Conservation (phyloP, 2,888 invertebrate genomes). For the Stenoptilia bipunctidactyla region DNA sequence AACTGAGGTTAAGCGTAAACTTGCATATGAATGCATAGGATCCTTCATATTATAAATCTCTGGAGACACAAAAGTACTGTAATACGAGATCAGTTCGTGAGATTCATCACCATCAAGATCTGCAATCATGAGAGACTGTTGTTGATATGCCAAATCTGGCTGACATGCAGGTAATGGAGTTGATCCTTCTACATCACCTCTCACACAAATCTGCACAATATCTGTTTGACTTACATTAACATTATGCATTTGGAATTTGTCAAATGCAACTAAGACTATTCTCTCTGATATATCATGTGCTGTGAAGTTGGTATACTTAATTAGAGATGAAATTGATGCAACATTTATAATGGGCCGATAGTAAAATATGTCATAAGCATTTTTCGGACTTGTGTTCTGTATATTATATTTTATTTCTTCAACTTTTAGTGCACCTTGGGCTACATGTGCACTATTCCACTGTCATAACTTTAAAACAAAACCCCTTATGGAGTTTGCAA, state of each 20-base stretch:
- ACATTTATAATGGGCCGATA: conserved; percentile 44
- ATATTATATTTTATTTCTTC: conserved; percentile 52
- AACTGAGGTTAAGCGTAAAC: conserved; percentile 76
- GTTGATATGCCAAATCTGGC: conserved; percentile 80
- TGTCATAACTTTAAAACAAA: conserved; percentile 89
- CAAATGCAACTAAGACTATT: conserved; percentile 83
- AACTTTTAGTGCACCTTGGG: conserved; percentile 59
- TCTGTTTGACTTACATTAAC: conserved; percentile 86
- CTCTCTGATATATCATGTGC: conserved; percentile 77
- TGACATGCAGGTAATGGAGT: conserved; percentile 71
- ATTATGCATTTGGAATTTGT: conserved; percentile 78
- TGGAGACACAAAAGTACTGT: conserved; percentile 73
- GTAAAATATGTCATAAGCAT: conserved; percentile 49
- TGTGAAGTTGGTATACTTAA: conserved; percentile 58
- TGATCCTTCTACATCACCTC: conserved; percentile 39
- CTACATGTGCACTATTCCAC: conserved; percentile 73
- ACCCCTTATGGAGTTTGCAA: conserved; percentile 74
- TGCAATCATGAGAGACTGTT: conserved; percentile 78
- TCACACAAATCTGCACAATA: conserved; percentile 78
- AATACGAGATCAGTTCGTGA: conserved; percentile 83
- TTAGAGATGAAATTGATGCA: conserved; percentile 51
- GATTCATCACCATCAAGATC: conserved; percentile 83
- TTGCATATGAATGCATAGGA: conserved; percentile 36
- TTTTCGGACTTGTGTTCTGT: conserved; percentile 59
- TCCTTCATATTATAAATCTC: conserved; percentile 44